These are phyloP conservation scores for Catamblyrhynchus diadema DNA, from an alignment of 2,797 vertebrate genomes.

Conservation along the genomic window DNA sequence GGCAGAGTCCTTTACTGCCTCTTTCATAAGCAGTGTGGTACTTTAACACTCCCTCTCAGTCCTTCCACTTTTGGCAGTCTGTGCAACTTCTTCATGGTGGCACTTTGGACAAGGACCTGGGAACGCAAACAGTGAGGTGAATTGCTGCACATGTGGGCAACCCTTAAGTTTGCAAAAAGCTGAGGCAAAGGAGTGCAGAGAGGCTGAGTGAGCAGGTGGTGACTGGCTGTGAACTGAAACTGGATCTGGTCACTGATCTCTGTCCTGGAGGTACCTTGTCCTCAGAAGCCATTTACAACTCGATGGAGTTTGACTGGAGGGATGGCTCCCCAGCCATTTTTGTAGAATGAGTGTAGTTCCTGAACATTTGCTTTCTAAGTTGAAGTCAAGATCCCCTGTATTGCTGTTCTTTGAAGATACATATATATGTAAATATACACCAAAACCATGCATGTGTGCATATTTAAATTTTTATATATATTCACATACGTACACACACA, in stretches of 20 bases:
- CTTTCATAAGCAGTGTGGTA: background rate
- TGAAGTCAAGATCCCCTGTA: background rate
- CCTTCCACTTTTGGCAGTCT: background rate
- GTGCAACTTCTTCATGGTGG: background rate
- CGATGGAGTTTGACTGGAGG: background rate
- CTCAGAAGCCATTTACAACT: background rate
- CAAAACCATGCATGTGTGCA: background rate
- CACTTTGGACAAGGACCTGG: background rate
- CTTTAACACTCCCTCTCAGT: background rate
- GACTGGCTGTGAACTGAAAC: background rate
- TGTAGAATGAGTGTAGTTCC: background rate
- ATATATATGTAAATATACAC: too few relatives aligned
- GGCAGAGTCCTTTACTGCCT: background rate
- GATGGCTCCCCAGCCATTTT: background rate
- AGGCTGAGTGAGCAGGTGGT: background rate
- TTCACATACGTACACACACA: background rate
- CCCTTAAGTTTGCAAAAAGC: background rate
- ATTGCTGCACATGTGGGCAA: background rate
- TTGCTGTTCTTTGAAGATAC: background rate
- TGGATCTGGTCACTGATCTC: background rate
- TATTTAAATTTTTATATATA: background rate
- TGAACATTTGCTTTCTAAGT: background rate
- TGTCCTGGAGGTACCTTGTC: background rate
- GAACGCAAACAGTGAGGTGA: background rate
- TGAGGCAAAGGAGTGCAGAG: background rate